Conservation (phyloP, 1,140 invertebrate genomes). For the Drosophila ananassae region DNA sequence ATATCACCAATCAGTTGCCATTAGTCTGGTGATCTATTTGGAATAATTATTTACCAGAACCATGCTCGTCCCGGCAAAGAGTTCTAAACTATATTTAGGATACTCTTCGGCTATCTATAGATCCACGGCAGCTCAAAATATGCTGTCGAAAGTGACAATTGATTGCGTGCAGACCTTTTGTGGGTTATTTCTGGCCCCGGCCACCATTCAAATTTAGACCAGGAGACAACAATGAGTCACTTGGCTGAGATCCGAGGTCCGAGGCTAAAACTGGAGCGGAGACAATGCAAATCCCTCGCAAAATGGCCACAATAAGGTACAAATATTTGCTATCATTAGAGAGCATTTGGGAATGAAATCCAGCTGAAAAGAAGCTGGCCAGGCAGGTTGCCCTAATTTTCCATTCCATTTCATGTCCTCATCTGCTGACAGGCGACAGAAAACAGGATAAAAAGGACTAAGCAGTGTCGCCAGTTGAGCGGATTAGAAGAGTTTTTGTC, state of each 20-base stretch:
- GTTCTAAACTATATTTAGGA: slow-evolving; percentile 53
- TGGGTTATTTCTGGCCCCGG: slow-evolving; percentile 50
- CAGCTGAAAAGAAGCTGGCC: slow-evolving; percentile 5
- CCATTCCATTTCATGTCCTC: slow-evolving; percentile 21
- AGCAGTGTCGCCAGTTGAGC: slow-evolving; percentile 57
- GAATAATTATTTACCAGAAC: slow-evolving; percentile 24
- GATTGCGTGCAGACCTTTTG: slow-evolving; percentile 64
- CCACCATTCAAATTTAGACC: slow-evolving; percentile 65
- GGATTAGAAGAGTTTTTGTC: slow-evolving; percentile 50
- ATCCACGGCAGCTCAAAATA: slow-evolving; percentile 62
- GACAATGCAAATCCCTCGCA: slow-evolving; percentile 55
- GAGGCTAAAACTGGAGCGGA: slow-evolving; percentile 10
- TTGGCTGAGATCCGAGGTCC: background rate
- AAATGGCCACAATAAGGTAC: slow-evolving; percentile 46
- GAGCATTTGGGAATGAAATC: slow-evolving; percentile 59
- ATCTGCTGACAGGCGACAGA: slow-evolving; percentile 65
- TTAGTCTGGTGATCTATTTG: slow-evolving; percentile 10
- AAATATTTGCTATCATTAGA: slow-evolving; percentile 78
- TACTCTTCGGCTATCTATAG: slow-evolving; percentile 51
- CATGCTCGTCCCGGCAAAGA: slow-evolving; percentile 22
- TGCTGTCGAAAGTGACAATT: slow-evolving; percentile 77
- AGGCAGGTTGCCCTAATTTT: slow-evolving; percentile 76
- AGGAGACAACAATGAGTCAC: slow-evolving; percentile 56
- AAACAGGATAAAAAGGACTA: slow-evolving; percentile 70
- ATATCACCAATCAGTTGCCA: slow-evolving; percentile 11